Base-by-base conservation (phyloP, 1,140 invertebrate species). In the Leptestheria dahalacensis region DNA sequence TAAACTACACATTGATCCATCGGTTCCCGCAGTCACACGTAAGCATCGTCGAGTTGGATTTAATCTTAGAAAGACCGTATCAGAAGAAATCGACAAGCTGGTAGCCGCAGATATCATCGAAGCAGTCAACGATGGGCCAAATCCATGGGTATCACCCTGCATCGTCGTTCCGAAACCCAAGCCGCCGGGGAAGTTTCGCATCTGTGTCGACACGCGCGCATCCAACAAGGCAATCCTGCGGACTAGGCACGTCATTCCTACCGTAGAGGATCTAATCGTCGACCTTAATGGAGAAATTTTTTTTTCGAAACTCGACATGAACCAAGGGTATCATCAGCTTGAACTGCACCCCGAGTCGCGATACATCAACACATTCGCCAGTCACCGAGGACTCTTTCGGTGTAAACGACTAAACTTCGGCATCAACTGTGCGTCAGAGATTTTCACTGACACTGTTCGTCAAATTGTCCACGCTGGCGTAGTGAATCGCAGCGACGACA, bases 401-500 rank as follows among this genome's bases (percentile, higher is more conserved):
- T 58, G 53, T 61, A 46, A 52, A 54, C 2, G 61, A 52, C 26
- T 57, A 9, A 46, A 51, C 12, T 63, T 64, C 46, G 62, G 62
- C 12, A 48, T 64, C 4, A 49, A 60, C 12, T 63, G 48, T 18
- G 62, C 61, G 15, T 28, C 62, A 1, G 57, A 50, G 20, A 64
- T 64, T n/a, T 64, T 64, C 41, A 41, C 58, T 15, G 25, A 58
- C 25, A 50, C 33, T 41, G 18, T 60, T 9, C 23, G 57, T 20
- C 51, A 56, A 18, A 47, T 56, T 15, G 51, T 64, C 12, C 29
- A 28, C 15, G 51, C 41, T n/a, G 59, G 58, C 3, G 57, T 61
- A 29, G 18, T 51, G 1, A 61, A 33, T 23, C 28, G 62, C 25
- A 28, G 65, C 15, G 63, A 69, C 63, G 48, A 70, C 24, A 60